Conservation (phyloP, 2,797 vertebrate species). For the Phoeniculus purpureus region DNA sequence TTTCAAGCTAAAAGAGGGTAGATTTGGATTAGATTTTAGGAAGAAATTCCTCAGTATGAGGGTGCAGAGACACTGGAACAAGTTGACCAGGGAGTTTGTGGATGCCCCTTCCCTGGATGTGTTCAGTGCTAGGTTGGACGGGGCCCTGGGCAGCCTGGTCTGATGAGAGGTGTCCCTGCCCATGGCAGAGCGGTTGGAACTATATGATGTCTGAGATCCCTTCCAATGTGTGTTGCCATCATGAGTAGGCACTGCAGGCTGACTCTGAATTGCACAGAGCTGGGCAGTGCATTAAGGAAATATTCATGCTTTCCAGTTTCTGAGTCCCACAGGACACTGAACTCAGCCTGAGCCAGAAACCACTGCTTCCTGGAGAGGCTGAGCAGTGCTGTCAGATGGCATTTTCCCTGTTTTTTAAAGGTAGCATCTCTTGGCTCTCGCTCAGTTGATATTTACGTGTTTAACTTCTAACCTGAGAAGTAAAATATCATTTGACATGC, state of each 20-base stretch:
- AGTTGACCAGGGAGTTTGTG: too few species aligned
- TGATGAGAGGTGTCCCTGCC: too few species aligned
- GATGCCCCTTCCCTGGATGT: too few species aligned
- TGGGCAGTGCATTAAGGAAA: not conserved
- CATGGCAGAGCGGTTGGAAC: too few species aligned
- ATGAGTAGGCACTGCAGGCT: not conserved
- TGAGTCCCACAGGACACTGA: not conserved
- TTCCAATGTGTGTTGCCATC: too few species aligned
- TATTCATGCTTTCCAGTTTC: not conserved
- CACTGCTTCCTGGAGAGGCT: not conserved
- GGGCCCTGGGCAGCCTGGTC: too few species aligned
- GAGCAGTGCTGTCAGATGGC: not conserved
- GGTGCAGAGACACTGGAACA: too few species aligned
- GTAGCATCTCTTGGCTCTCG: not conserved
- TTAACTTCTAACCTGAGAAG: slow-evolving; percentile 25
- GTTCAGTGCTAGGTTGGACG: too few species aligned
- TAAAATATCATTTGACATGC: not conserved
- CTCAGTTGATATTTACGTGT: not conserved
- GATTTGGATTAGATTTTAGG: too few species aligned
- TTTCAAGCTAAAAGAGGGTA: too few species aligned
- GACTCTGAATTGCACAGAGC: not conserved
- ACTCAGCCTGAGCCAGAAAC: not conserved
- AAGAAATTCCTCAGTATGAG: too few species aligned
- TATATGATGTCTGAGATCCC: too few species aligned
- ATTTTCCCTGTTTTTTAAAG: not conserved